A percentile compares a stretch with the other conserved stretches of the same genome.
phyloP scores from a whole-genome alignment of 2,113 vertebrate genomes.

The Zeus faber region DNA sequence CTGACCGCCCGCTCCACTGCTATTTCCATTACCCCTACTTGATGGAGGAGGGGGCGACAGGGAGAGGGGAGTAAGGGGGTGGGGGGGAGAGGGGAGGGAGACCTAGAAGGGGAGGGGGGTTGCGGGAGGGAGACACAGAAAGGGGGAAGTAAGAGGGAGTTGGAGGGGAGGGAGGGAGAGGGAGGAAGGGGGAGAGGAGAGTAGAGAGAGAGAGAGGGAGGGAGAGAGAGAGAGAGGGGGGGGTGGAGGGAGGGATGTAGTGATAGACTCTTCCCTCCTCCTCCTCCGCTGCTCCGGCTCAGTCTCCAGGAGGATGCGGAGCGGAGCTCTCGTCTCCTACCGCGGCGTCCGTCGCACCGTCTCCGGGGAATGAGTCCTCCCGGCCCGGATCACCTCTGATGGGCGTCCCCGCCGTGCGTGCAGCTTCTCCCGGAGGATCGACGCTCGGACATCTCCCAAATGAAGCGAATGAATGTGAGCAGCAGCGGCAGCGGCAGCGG shows the following conservation, averaged over 20 bases:
- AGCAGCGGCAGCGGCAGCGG: no score
- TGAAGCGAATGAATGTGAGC: slow-evolving; percentile 81
- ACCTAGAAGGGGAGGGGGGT: slow-evolving; percentile 7
- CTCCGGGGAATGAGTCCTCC: slow-evolving; percentile 44
- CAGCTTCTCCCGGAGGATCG: slow-evolving; percentile 40
- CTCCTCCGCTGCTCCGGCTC: background rate
- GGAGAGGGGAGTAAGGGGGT: no score
- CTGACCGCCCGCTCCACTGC: slow-evolving; percentile 41
- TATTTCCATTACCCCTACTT: slow-evolving; percentile 19
- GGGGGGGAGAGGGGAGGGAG: slow-evolving; percentile 5
- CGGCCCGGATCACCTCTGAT: slow-evolving; percentile 60
- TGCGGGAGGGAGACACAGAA: background rate
- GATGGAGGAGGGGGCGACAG: no score
- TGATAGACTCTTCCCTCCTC: background rate
- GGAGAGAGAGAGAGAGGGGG: background rate
- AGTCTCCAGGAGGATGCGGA: slow-evolving; percentile 51
- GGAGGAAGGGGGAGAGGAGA: background rate
- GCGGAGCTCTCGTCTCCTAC: slow-evolving; percentile 36
- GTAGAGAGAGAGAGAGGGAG: slow-evolving; percentile 2
- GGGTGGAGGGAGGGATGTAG: background rate
- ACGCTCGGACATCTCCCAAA: slow-evolving; percentile 66
- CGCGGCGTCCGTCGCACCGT: slow-evolving; percentile 49
- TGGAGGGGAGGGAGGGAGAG: background rate
- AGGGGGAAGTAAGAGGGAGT: background rate
- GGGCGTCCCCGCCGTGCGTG: slow-evolving; percentile 56